Percentiles rank a stretch among this genome's conserved stretches.
These are phyloP conservation scores for Panthera leo DNA, from an alignment of 2,113 vertebrate species.

Conservation along the genomic window DNA sequence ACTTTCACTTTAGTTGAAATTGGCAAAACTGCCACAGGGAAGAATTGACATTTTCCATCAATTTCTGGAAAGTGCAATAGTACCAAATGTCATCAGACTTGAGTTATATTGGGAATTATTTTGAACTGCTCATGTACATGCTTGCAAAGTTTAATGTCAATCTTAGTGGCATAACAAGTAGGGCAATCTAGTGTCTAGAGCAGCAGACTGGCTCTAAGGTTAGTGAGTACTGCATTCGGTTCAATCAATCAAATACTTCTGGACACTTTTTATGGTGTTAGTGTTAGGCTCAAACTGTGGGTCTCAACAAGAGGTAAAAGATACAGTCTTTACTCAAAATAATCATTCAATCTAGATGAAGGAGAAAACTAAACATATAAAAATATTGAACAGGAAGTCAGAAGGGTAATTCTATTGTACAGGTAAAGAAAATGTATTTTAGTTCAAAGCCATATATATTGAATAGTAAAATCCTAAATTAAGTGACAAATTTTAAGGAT, in stretches of 20 bases:
- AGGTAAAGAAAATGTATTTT: neutral
- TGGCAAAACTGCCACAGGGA: constrained; percentile 70
- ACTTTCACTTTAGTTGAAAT: constrained; percentile 70
- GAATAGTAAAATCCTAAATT: neutral
- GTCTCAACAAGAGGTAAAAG: neutral
- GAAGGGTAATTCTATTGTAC: neutral
- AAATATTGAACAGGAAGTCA: neutral
- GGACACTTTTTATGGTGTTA: neutral
- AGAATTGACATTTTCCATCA: constrained; percentile 78
- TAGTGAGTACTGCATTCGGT: neutral
- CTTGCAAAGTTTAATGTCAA: constrained; percentile 57
- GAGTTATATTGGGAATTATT: constrained; percentile 52
- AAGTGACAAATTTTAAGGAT: neutral
- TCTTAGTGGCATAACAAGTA: constrained; percentile 51
- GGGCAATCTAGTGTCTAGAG: neutral
- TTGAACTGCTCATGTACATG: constrained; percentile 20
- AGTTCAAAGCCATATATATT: neutral
- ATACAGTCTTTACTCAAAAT: neutral
- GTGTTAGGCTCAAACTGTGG: neutral
- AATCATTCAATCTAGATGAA: neutral
- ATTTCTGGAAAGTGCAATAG: constrained; percentile 62
- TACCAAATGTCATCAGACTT: constrained; percentile 71
- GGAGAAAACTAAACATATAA: neutral
- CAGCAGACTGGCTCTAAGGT: neutral
- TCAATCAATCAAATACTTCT: constrained; percentile 54